Evolutionary conservation across 2,888 invertebrate species (phyloP), one percentile per base, ranked within the genome.

Genomic region (Drymonia ruficornis): DNA sequence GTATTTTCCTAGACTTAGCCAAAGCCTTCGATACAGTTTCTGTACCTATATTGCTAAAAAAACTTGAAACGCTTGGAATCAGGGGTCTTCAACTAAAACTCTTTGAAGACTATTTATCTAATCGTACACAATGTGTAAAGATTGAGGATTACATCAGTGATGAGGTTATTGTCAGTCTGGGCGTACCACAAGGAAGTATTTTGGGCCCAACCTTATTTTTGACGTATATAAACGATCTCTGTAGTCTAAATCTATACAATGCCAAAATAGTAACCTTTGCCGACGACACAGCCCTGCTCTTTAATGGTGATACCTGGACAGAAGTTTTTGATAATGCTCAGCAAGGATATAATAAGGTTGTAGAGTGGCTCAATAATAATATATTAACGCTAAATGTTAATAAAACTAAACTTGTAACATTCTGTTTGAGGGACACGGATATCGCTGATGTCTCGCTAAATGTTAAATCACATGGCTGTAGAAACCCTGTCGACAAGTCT

Each of bases 21-120:
- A 43, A 43, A 19, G 43, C 43, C 1, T 43, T 43, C 11, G 43
- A 43, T 12, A 43, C 43, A 11, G 18, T 43, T 12, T 43, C 43
- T 43, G 19, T 43, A 1, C 18, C 43, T 1, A 43, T 19, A 6
- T 12, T 43, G 9, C 18, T 43, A 18, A 12, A 9, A 19, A 43
- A 19, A 4, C 5, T 19, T 1, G 43, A 43, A 19, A 19, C 0
- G 1, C 2, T 43, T 6, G 43, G 43, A 19, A 12, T 43, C 12
- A 18, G 43, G 8, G 43, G 43, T 1, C 1, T 18, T 2, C 43
- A 18, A 9, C 19, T 19, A 2, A 18, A 43, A 12, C 43, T 43
- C 2, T 19, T 18, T 4, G 11, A 1, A 19, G 12, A 12, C 12
- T 43, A 43, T 12, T 2, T 43, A 12, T 2, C 19, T 6, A 12